Percentiles rank a stretch among this genome's conserved stretches.
Evolutionary conservation across 2,888 invertebrate genomes (phyloP).

Genomic region (Drosophila leonis): DNA sequence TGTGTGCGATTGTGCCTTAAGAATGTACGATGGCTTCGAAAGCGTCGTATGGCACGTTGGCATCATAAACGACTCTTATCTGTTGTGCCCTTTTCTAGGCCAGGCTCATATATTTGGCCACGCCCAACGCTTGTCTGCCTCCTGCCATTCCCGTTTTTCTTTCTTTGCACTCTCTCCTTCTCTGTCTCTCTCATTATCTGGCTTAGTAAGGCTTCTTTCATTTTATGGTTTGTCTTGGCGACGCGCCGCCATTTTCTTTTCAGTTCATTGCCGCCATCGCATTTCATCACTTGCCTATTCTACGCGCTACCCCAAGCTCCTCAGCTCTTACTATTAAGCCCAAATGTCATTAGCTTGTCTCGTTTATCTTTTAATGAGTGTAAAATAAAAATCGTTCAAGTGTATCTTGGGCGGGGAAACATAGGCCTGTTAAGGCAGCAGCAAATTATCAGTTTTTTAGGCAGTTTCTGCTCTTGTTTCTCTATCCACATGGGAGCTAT

Average conservation of each 20-base stretch:
- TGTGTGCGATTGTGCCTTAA: slow-evolving; percentile 26
- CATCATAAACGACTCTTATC: slow-evolving; percentile 79
- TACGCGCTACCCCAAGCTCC: background rate
- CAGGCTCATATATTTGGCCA: slow-evolving; percentile 48
- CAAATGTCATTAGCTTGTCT: slow-evolving; percentile 76
- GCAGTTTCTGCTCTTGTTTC: slow-evolving; percentile 11
- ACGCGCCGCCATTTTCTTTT: slow-evolving; percentile 67
- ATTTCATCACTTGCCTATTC: slow-evolving; percentile 50
- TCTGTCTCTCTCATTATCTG: slow-evolving; percentile 6
- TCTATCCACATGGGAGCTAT: slow-evolving; percentile 26
- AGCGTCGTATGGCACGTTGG: slow-evolving; percentile 61
- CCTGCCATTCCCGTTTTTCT: slow-evolving; percentile 39
- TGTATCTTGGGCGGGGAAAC: slow-evolving; percentile 24
- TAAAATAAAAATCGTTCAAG: slow-evolving; percentile 69
- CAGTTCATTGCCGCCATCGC: slow-evolving; percentile 68
- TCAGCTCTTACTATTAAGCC: slow-evolving; percentile 60
- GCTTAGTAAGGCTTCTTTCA: slow-evolving; percentile 46
- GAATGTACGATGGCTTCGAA: slow-evolving; percentile 40
- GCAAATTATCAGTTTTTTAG: slow-evolving; percentile 66
- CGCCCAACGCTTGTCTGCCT: slow-evolving; percentile 47
- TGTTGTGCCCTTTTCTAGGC: slow-evolving; percentile 60
- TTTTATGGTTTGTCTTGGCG: slow-evolving; percentile 67
- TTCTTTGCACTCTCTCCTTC: background rate
- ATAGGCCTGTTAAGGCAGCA: slow-evolving; percentile 12
- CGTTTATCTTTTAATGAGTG: slow-evolving; percentile 81